These are phyloP conservation scores for Hycleus cichorii DNA, from an alignment of 1,140 invertebrate species.

Conservation along the genomic window DNA sequence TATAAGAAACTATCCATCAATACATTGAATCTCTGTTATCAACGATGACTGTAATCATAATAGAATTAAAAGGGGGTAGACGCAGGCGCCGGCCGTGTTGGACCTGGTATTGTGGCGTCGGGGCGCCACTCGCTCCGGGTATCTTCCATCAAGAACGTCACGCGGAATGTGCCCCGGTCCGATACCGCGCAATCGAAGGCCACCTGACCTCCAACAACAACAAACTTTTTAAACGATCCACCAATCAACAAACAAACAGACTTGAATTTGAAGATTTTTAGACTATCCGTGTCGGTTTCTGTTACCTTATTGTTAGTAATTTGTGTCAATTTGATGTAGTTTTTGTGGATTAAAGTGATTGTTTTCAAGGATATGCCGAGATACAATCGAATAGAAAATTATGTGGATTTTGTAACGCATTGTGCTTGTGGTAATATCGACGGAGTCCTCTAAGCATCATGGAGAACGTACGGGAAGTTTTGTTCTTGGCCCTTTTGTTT, in stretches of 20 bases:
- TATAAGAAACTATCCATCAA: conserved; percentile 18
- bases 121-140: conserved; percentile 23
- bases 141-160: conserved; percentile 13
- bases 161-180: conserved; percentile 17
- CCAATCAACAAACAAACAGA: no score
- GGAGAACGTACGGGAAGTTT: conserved; percentile 17
- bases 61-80: conserved; percentile 21
- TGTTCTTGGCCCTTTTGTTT: conserved; percentile 18
- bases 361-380: not conserved
- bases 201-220: conserved; percentile 8
- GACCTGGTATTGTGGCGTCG: conserved; percentile 21
- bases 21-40: conserved; percentile 27
- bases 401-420: conserved; percentile 10
- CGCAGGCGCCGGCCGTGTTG: conserved; percentile 22
- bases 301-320: no score
- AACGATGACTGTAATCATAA: conserved; percentile 25
- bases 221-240: no score
- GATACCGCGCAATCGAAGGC: conserved; percentile 17
- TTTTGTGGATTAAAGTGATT: not conserved
- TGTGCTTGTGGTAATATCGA: conserved; percentile 14
- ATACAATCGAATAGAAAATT: conserved; percentile 8
- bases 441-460: conserved; percentile 9
- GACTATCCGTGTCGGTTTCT: no score
- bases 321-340: no score
- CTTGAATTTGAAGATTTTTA: no score